A percentile compares a stretch with the other conserved stretches of the same genome.
These are phyloP conservation scores for Oxyruncus cristatus DNA, from an alignment of 2,113 vertebrate species.

Conservation along the genomic window DNA sequence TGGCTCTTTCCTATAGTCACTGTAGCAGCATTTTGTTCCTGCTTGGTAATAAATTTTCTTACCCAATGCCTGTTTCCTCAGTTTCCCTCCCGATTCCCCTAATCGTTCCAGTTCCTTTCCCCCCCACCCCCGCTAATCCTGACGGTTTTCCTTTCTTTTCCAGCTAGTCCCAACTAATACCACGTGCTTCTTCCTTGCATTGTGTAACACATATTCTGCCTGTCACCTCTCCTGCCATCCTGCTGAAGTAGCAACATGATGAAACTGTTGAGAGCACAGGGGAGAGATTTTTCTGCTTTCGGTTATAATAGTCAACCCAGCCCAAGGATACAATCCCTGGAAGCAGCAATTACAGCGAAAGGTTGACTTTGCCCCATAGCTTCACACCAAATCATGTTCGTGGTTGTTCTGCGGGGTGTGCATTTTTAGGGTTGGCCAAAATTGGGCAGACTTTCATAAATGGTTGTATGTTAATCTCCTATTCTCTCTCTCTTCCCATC, in stretches of 20 bases:
- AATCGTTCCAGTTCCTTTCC: background rate
- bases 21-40: background rate
- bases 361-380: background rate
- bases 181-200: background rate
- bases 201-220: background rate
- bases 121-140: background rate
- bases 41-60: background rate
- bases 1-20: background rate
- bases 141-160: background rate
- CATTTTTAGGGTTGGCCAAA: background rate
- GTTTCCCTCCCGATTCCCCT: accelerated
- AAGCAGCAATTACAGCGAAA: background rate
- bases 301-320: background rate
- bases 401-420: background rate
- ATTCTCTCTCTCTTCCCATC: background rate
- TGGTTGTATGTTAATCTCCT: background rate
- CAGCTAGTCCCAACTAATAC: background rate
- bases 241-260: background rate
- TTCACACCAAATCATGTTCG: background rate
- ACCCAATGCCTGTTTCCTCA: background rate
- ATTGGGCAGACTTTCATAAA: background rate
- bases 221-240: background rate
- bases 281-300: background rate
- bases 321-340: background rate
- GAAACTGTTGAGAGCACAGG: background rate